Evolutionary conservation across 2,888 invertebrate genomes (phyloP), one percentile per base, ranked within the genome.

Genomic region (Meghimatium bilineatum): DNA sequence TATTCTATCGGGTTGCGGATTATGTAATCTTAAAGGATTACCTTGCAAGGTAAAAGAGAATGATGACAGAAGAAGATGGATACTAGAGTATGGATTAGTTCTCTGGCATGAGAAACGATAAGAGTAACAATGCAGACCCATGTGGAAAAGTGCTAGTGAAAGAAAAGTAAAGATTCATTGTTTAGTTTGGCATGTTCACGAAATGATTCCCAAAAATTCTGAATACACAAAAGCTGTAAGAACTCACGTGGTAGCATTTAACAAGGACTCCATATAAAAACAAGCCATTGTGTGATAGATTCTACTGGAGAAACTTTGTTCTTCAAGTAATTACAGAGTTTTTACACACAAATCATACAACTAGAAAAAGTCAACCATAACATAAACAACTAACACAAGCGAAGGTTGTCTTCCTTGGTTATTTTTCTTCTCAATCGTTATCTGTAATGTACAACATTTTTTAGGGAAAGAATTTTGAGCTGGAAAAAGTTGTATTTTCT

Each of bases 341-440:
- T 44, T 12, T 44, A 12, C 44, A 8, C 44, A 12, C 44, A 44
- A 44, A 44, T 44, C 12, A 44, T 12, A 44, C 44, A 44, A 44
- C 26, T 26, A 38, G 71, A 17, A 38, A 36, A 26, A 71, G 36
- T 0, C 26, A 71, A 38, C 38, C 20, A 71, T 20, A 71, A 71
- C 17, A 72, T 12, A 72, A 6, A 38, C 38, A 49, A 74, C 52
- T 3, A 17, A 29, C 17, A 36, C 56, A 36, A 76, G 32, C 34
- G 52, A 5, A 32, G 17, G 23, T 34, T 60, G 32, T 60, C 14
- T 52, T 32, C 10, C 56, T 56, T 75, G 52, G 12, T 44, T 44
- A 44, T 6, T 75, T 75, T 74, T 81, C 38, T 75, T 74, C 75
- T 66, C 44, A 75, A 49, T 63, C 36, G 32, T n/a, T n/a, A n/a